Conservation (phyloP, 2,113 vertebrate species). For the Phalacrocorax carbo region DNA sequence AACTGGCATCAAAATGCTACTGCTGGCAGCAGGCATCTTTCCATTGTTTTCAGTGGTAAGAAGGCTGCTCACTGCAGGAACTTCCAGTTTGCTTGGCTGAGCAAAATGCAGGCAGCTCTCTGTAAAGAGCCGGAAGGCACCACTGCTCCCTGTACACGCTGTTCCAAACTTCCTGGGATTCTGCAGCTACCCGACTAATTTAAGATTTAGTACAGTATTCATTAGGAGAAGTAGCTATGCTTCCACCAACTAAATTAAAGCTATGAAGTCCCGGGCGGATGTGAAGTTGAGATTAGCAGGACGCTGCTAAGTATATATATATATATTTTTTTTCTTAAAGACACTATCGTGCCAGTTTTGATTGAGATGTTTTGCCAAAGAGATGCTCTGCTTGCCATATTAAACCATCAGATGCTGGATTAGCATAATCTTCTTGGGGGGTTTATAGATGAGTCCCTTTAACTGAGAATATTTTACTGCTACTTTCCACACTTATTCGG, state of each 20-base stretch:
- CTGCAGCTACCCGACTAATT: slow-evolving; percentile 1
- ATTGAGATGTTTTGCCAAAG: background rate
- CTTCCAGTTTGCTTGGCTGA: slow-evolving; percentile 58
- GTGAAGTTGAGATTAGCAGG: background rate
- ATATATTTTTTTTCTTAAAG: background rate
- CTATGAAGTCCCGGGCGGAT: background rate
- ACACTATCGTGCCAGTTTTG: background rate
- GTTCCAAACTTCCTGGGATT: slow-evolving; percentile 32
- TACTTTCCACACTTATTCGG: background rate
- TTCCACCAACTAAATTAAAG: slow-evolving; percentile 4
- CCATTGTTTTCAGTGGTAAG: slow-evolving; percentile 32
- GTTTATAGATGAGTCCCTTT: background rate
- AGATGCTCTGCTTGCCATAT: background rate
- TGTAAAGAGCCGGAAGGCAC: slow-evolving; percentile 57
- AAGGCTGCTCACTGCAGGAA: slow-evolving; percentile 40
- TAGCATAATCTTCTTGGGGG: background rate
- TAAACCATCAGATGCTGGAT: background rate
- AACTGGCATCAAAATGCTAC: slow-evolving; percentile 16
- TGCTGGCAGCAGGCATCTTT: slow-evolving; percentile 47
- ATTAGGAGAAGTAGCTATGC: background rate
- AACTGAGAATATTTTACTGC: background rate
- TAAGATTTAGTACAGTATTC: slow-evolving; percentile 18
- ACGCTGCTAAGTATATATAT: background rate
- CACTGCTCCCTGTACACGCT: background rate
- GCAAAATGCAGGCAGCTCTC: slow-evolving; percentile 23